These are phyloP conservation scores for Plebejus argus DNA, from an alignment of 2,888 invertebrate species.

Conservation along the genomic window DNA sequence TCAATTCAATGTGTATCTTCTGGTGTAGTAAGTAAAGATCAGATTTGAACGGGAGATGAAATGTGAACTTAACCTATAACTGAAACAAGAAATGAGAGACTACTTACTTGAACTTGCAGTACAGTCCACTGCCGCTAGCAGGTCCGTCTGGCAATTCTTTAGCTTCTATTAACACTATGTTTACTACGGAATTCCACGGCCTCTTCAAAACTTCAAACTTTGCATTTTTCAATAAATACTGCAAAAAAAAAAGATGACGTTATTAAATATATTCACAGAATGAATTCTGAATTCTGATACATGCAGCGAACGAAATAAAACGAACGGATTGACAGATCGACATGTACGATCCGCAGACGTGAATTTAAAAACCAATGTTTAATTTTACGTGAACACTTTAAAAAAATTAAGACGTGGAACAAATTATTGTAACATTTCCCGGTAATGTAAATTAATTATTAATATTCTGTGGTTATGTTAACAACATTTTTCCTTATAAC, in stretches of 20 bases:
- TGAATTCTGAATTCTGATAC: background rate
- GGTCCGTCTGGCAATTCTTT: conserved; percentile 65
- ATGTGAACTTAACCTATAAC: background rate
- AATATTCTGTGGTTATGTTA: no score
- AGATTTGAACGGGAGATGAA: no score
- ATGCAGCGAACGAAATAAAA: background rate
- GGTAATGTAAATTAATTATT: no score
- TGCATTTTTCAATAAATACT: conserved; percentile 71
- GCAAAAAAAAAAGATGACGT: conserved; percentile 43
- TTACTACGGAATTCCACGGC: conserved; percentile 68
- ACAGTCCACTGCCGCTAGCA: conserved; percentile 59
- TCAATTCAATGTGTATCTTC: no score
- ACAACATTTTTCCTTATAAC: background rate
- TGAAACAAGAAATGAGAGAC: conserved; percentile 28
- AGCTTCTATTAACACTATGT: conserved; percentile 69
- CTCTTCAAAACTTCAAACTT: conserved; percentile 68
- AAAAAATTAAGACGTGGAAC: background rate
- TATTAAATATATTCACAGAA: background rate
- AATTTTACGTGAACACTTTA: background rate
- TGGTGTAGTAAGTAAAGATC: no score
- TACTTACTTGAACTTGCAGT: conserved; percentile 73
- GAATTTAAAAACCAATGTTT: background rate
- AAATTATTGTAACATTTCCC: background rate
- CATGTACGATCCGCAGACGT: background rate
- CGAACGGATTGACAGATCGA: background rate